Evolutionary conservation across 2,113 vertebrate genomes (phyloP), one percentile per base, ranked within the genome.

Genomic region (Prionailurus viverrinus): DNA sequence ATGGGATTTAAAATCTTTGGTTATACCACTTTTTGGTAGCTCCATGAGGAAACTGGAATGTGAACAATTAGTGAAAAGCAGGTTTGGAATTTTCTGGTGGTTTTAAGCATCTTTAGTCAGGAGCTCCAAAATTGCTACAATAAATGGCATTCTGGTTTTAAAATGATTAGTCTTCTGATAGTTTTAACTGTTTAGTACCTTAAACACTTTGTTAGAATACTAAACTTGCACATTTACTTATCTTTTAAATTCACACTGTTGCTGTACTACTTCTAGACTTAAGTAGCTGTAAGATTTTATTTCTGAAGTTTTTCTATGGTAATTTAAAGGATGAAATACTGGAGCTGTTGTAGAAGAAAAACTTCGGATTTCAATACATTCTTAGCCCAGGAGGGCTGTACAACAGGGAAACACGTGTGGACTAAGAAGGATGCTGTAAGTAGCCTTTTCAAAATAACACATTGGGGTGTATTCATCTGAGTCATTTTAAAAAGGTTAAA

Each of bases 281-380:
- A 79, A 76, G 92, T 94, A 19, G 39, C 78, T 89, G 29, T 90
- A 15, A 95, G 36, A 66, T 88, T 95, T 82, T 86, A 86, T 81
- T 58, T 90, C 73, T 97, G 73, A 95, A 82, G 29, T 74, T 85
- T 86, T 81, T 92, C 27, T 97, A 0, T 95, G 3, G 12, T 93
- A 21, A 89, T 96, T 97, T 97, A 93, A 98, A 99, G 99, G 98
- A 99, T 99, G 99, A 99, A 99, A 98, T 99, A 99, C 96, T 99
- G 99, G 99, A 99, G 99, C 98, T 99, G 99, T 98, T 99, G 99
- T 98, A 99, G 99, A 98, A 99, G 99, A 98, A 99, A 99, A 99
- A 99, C 99, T 4, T 99, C 99, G 3, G 99, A 99, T 98, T 99
- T 99, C 98, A 99, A 99, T 95, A 99, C 99, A 1, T 99, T 99